Evolutionary conservation across 2,888 invertebrate genomes (phyloP).

Genomic region (Matsumyia berberina): DNA sequence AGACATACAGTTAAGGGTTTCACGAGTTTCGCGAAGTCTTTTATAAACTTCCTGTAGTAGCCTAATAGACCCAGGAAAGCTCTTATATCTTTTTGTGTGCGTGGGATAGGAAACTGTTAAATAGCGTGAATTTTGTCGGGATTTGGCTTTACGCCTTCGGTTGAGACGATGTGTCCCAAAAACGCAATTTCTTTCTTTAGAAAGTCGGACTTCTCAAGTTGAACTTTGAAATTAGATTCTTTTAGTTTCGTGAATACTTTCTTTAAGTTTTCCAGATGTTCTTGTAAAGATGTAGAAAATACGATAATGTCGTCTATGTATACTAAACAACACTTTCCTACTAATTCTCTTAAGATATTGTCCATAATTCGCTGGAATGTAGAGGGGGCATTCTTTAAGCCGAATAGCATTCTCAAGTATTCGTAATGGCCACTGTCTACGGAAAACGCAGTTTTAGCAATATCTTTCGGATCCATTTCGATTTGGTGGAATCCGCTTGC

Average conservation of each 20-base stretch:
- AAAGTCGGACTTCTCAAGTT: conserved; percentile 41
- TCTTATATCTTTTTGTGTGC: conserved; percentile 68
- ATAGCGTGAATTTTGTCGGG: conserved; percentile 78
- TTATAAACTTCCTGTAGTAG: background rate
- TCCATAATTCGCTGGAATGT: conserved; percentile 61
- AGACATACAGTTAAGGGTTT: conserved; percentile 67
- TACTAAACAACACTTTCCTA: conserved; percentile 35
- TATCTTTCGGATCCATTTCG: conserved; percentile 52
- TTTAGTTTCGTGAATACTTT: conserved; percentile 23
- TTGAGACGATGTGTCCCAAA: conserved; percentile 72
- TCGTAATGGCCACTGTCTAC: conserved; percentile 56
- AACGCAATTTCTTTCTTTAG: conserved; percentile 48
- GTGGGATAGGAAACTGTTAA: conserved; percentile 74
- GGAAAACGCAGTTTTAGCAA: conserved; percentile 41
- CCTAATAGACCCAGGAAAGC: conserved; percentile 61
- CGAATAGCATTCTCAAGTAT: conserved; percentile 59
- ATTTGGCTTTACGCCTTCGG: conserved; percentile 78
- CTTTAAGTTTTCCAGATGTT: conserved; percentile 22
- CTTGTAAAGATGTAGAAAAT: conserved; percentile 31
- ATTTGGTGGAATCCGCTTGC: conserved; percentile 81
- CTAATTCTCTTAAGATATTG: conserved; percentile 42
- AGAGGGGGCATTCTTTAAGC: conserved; percentile 59
- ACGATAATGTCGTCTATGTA: no score
- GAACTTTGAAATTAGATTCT: conserved; percentile 26
- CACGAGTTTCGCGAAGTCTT: conserved; percentile 45